These are phyloP conservation scores for Hydrolagus affinis DNA, from an alignment of 2,113 vertebrate genomes.

Conservation along the genomic window DNA sequence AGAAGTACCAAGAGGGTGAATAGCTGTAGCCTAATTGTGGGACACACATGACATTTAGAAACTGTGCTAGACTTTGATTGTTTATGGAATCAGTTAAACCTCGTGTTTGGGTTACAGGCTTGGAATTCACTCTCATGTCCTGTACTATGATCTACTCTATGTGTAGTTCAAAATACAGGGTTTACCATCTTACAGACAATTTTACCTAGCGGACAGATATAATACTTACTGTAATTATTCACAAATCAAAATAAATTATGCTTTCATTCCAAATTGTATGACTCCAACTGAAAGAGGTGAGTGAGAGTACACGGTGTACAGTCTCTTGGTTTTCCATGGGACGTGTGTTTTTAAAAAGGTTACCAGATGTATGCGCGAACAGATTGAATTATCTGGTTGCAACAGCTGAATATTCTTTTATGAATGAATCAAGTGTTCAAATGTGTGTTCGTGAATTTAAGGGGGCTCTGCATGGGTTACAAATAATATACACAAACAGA, in stretches of 20 bases:
- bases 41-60: background rate
- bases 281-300: background rate
- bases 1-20: background rate
- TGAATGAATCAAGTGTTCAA: slow-evolving; percentile 28
- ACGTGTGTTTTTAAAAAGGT: background rate
- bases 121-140: background rate
- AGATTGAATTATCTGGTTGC: slow-evolving; percentile 4
- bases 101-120: background rate
- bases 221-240: background rate
- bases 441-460: slow-evolving; percentile 23
- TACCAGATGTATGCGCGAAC: slow-evolving; percentile 10
- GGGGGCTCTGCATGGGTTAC: slow-evolving; percentile 2
- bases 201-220: too few species aligned
- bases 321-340: slow-evolving; percentile 8
- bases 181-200: too few species aligned
- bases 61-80: background rate
- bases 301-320: background rate
- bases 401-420: slow-evolving; percentile 13
- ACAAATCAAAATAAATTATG: background rate
- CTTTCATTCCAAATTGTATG: background rate
- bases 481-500: slow-evolving; percentile 31
- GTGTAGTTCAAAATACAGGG: background rate
- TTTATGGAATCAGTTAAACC: background rate
- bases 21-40: background rate
- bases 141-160: background rate